Evolutionary conservation across 2,888 invertebrate genomes (phyloP).

Genomic region (Eristalinus aeneus): DNA sequence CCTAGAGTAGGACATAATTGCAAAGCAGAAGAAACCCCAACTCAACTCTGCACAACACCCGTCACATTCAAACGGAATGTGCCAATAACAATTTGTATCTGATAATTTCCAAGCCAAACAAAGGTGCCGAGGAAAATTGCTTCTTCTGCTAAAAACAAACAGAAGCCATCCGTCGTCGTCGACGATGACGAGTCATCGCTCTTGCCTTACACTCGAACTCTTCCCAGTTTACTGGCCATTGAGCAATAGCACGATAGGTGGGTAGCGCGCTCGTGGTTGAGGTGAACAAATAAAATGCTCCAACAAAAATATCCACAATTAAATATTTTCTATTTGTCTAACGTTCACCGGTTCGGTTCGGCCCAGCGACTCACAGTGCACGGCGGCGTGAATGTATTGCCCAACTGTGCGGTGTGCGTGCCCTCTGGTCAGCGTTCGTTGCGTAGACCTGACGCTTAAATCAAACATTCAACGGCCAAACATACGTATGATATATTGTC

Average conservation of each 20-base stretch:
- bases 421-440: conserved; percentile 46
- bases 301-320: conserved; percentile 55
- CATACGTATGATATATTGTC: neutral
- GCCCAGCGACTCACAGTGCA: conserved; percentile 49
- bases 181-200: neutral
- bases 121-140: conserved; percentile 55
- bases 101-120: conserved; percentile 57
- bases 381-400: neutral
- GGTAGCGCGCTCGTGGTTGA: neutral
- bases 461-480: conserved; percentile 53
- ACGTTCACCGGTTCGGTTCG: conserved; percentile 24
- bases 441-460: conserved; percentile 7
- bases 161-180: conserved; percentile 20
- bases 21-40: conserved; percentile 38
- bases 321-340: conserved; percentile 52
- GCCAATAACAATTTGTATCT: conserved; percentile 39
- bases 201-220: neutral
- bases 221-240: neutral
- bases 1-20: conserved; percentile 32
- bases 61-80: conserved; percentile 18
- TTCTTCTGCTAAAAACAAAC: conserved; percentile 32
- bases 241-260: neutral
- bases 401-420: conserved; percentile 46
- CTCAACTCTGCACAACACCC: neutral
- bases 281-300: conserved; percentile 29